Base-by-base conservation (phyloP, 2,888 invertebrate genomes). In the Serripes groenlandicus region DNA sequence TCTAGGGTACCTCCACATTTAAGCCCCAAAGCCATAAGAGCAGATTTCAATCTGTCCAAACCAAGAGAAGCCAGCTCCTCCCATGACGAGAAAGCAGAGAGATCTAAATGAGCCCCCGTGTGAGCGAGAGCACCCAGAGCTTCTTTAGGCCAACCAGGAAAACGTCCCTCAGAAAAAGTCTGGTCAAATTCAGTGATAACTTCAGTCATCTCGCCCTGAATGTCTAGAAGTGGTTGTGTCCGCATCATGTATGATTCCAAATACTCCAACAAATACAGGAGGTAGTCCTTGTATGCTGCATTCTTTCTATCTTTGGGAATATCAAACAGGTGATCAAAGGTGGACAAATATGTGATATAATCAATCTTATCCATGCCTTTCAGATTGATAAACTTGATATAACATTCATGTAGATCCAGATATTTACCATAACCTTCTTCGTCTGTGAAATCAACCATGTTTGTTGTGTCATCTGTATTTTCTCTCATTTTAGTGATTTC, bases 341-440 rank as follows among this genome's bases (percentile, higher is more conserved):
- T 97, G 85, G 97, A 97, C 83, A 99, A 95, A 94, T 99, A 99
- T 0, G 97, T 97, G 70, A 99, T 98, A 95, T 99, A 99, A 95
- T 99, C 99, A 42, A 98, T 92, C 91, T 93, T 94, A 95, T 99
- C 99, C 90, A 99, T 97, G 11, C 99, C 99, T 94, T 99, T 99
- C 42, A 99, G 95, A 95, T 99, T 99, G 37, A 99, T 97, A 94
- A 97, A 99, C 93, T 97, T 98, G 92, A 98, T 98, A 95, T 98
- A 99, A 92, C 98, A 98, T 94, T 98, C 98, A 95, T 99, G 99
- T 62, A 99, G 96, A 95, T 99, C 99, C 75, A 99, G 96, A 95
- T 98, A 99, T 94, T 98, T 98, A 21, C 99, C 99, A 95, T 99
- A 99, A 0, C 99, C 99, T 95, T 99, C 99, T 95, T 99, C 99